A percentile compares a stretch with the other conserved stretches of the same genome.
Evolutionary conservation across 1,140 invertebrate species (phyloP).

Genomic region (Neodiprion fabricii): DNA sequence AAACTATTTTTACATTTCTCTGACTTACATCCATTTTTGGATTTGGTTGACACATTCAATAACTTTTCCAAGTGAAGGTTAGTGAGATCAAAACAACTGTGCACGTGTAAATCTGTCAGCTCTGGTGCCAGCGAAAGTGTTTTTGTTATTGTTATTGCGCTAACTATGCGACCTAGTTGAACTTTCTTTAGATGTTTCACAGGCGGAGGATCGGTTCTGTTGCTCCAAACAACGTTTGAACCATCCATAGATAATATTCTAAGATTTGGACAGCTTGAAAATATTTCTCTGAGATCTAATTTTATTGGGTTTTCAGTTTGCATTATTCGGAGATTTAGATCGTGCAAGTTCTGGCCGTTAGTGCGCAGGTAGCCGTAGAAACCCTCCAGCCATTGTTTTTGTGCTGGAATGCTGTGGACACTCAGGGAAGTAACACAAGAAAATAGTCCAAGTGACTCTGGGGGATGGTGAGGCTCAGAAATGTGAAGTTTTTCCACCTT

Average conservation of each 20-base stretch:
- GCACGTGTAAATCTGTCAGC: conserved; percentile 52
- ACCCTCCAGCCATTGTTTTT: conserved; percentile 52
- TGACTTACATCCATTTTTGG: conserved; percentile 8
- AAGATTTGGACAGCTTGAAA: conserved; percentile 51
- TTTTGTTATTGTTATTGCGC: conserved; percentile 47
- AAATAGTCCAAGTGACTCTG: conserved; percentile 51
- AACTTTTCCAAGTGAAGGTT: conserved; percentile 49
- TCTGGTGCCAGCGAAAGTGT: conserved; percentile 52
- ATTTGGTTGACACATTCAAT: conserved; percentile 8
- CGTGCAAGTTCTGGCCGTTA: conserved; percentile 48
- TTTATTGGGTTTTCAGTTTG: conserved; percentile 44
- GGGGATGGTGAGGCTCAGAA: conserved; percentile 56
- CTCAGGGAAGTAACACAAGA: conserved; percentile 55
- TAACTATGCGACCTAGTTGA: conserved; percentile 54
- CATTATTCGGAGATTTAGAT: conserved; percentile 51
- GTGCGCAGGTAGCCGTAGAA: conserved; percentile 56
- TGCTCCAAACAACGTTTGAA: conserved; percentile 49
- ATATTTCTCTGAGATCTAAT: conserved; percentile 52
- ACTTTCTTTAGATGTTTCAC: conserved; percentile 48
- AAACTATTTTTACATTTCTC: conserved; percentile 39
- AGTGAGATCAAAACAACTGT: conserved; percentile 57
- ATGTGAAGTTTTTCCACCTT: conserved; percentile 55
- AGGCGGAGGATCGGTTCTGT: conserved; percentile 38
- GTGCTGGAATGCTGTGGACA: conserved; percentile 52
- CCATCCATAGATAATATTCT: conserved; percentile 51